These are phyloP conservation scores for Mesorhabditis spiculigera DNA, from an alignment of 2,888 invertebrate species.

Conservation along the genomic window DNA sequence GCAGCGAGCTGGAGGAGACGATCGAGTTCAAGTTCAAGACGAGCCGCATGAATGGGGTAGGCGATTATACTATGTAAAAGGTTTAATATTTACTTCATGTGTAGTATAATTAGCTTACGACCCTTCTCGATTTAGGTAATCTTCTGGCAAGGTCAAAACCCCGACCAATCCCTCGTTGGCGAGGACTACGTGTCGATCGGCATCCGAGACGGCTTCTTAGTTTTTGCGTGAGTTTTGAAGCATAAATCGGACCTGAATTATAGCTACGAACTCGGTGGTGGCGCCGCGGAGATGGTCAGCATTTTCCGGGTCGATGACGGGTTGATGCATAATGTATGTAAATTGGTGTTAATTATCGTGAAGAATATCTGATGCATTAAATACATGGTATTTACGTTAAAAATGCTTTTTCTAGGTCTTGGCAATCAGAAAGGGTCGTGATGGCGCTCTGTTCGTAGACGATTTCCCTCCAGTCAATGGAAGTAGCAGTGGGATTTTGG, in stretches of 20 bases:
- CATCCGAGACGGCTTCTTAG: conserved; percentile 72
- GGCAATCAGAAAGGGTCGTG: conserved; percentile 24
- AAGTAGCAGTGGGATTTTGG: conserved; percentile 63
- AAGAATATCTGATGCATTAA: too few relatives aligned
- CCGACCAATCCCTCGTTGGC: conserved; percentile 67
- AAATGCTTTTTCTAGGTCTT: background rate
- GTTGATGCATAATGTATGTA: conserved; percentile 73
- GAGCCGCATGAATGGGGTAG: conserved; percentile 44
- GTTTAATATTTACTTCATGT: too few relatives aligned
- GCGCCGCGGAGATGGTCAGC: conserved; percentile 72
- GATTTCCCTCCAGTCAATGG: conserved; percentile 71
- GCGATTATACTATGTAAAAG: too few relatives aligned
- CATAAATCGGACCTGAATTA: conserved; percentile 14
- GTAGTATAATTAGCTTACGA: too few relatives aligned
- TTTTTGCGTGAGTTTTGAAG: conserved; percentile 61
- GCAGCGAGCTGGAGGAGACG: conserved; percentile 54
- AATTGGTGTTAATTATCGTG: too few relatives aligned
- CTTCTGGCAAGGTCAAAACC: conserved; percentile 77
- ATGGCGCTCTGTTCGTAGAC: conserved; percentile 73
- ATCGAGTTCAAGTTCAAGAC: conserved; percentile 52
- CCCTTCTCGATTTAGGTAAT: too few relatives aligned
- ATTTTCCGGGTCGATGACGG: conserved; percentile 75
- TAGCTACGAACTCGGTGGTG: conserved; percentile 81
- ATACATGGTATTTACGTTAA: too few relatives aligned
- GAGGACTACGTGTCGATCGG: conserved; percentile 76